These are phyloP conservation scores for Amniataba percoides DNA, from an alignment of 2,797 vertebrate species.

Conservation along the genomic window DNA sequence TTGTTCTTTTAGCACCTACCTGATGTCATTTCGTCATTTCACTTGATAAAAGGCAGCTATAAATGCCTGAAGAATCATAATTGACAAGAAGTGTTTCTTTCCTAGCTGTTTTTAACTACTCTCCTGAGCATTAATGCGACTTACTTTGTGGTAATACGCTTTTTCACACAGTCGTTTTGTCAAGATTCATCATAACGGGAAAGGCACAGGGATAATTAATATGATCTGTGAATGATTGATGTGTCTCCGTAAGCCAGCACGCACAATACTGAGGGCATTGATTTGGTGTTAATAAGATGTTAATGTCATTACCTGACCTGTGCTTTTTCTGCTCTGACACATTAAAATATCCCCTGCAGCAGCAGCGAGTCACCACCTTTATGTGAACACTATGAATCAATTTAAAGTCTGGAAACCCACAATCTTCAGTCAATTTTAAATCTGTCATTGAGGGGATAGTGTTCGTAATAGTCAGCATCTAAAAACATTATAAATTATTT, in stretches of 20 bases:
- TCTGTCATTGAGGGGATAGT: neutral
- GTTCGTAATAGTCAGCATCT: neutral
- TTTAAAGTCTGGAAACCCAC: neutral
- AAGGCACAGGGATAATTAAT: neutral
- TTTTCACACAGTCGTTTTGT: neutral
- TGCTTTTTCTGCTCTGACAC: neutral
- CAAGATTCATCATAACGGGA: neutral
- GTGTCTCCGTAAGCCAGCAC: neutral
- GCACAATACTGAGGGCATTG: too few species aligned
- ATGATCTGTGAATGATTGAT: neutral
- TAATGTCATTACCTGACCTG: neutral
- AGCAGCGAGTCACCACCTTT: neutral
- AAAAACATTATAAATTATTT: neutral
- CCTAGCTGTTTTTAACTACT: neutral
- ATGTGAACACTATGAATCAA: neutral
- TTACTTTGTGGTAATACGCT: neutral
- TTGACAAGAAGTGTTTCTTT: neutral
- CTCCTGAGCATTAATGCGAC: neutral
- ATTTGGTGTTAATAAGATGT: neutral
- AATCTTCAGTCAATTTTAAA: too few species aligned
- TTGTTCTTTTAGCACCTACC: neutral
- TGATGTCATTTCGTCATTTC: neutral
- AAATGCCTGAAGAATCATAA: neutral
- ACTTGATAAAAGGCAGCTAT: neutral
- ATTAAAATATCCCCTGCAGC: neutral